These are phyloP conservation scores for Eurosta solidaginis DNA, from an alignment of 1,140 invertebrate species.

Conservation along the genomic window DNA sequence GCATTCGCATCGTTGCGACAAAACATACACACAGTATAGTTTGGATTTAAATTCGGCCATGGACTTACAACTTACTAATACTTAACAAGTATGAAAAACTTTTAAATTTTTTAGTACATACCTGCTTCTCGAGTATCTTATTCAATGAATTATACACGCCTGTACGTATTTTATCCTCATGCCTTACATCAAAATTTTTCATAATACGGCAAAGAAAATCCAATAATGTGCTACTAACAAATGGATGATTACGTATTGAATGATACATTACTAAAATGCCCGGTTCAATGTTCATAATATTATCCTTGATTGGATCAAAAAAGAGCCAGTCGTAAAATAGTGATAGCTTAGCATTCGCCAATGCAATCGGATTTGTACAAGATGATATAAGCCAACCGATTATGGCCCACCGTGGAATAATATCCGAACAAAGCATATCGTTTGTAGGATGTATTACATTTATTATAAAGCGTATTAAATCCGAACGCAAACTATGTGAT, in stretches of 20 bases:
- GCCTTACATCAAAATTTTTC: conserved; percentile 86
- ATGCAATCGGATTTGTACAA: conserved; percentile 91
- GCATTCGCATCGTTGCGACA: no score
- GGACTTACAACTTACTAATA: not conserved
- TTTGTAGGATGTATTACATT: conserved; percentile 98
- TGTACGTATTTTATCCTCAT: conserved; percentile 81
- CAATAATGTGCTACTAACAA: conserved; percentile 90
- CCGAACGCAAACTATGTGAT: conserved; percentile 91
- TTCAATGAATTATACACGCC: conserved; percentile 91
- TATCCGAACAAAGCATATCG: conserved; percentile 95
- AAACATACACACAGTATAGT: no score
- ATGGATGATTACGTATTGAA: conserved; percentile 93
- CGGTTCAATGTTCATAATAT: conserved; percentile 99
- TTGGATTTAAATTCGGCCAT: no score
- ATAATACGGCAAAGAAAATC: conserved; percentile 97
- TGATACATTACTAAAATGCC: conserved; percentile 98
- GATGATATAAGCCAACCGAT: conserved; percentile 97
- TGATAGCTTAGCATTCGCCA: conserved; percentile 93
- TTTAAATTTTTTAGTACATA: conserved; percentile 53
- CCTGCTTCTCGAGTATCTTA: conserved; percentile 93
- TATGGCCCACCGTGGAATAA: conserved; percentile 97
- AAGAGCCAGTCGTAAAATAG: conserved; percentile 98
- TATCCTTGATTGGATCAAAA: conserved; percentile 93
- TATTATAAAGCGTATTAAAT: conserved; percentile 96
- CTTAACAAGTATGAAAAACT: not conserved